Base-by-base conservation (phyloP, 2,888 invertebrate genomes). In the Keiferia lycopersicella region DNA sequence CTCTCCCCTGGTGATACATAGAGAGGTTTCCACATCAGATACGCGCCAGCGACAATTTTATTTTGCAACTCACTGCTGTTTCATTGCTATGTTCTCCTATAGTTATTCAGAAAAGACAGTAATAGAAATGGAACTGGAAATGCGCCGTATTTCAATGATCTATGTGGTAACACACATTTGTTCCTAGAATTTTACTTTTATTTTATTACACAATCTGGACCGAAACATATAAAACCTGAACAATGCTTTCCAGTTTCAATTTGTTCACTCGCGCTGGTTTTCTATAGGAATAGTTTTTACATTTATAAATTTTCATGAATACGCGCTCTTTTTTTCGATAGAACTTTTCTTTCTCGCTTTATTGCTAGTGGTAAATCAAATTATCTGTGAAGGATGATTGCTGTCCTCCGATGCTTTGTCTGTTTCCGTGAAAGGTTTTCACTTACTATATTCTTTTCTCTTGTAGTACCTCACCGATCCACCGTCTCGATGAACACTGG, bases 171-270 rank as follows among this genome's bases (percentile, higher is more conserved):
- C 4, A 53, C 51, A 53, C 22, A 22, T 22, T 22, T 53, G 51
- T 22, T 53, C 51, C 51, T 53, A 22, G 20, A 22, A 22, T 22
- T 53, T 14, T 53, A 41, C 71, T 76, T 75, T 76, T 72, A 74
- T 76, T 77, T 75, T 70, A 74, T 73, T 73, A 67, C 68, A 68
- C 66, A 71, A 78, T 74, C 76, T 78, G 20, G 2, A 53, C 2
- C 12, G 22, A 20, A 22, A 12, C 11, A 20, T 51, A 18, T 48
- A 51, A 51, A 22, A 53, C 22, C 51, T 22, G 51, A 53, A 53
- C 51, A 53, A 22, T 53, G 51, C 6, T 20, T 20, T 12, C 11
- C 50, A 50, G 50, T 20, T 50, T 18, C 10, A 20, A 50, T 50
- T 50, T 50, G 20, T 20, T 50, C n/a, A n/a, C n/a, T n/a, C 20